Percentiles rank a stretch among this genome's conserved stretches.
These are phyloP conservation scores for Nothocercus nigrocapillus DNA, from an alignment of 2,113 vertebrate species.

Conservation along the genomic window DNA sequence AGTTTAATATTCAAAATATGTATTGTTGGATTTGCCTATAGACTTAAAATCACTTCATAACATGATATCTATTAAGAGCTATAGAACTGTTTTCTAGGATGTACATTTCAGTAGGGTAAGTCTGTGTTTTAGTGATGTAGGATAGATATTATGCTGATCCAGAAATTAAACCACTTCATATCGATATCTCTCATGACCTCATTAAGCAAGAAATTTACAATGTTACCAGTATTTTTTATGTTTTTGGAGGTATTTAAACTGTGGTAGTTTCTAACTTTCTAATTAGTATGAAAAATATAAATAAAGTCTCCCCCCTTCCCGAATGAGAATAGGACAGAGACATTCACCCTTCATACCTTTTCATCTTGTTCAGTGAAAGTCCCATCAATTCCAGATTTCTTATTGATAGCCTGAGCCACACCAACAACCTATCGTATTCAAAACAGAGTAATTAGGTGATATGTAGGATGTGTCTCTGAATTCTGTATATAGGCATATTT, in stretches of 20 bases:
- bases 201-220: background rate
- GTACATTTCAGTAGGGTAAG: background rate
- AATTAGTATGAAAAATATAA: background rate
- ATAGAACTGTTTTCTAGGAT: background rate
- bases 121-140: background rate
- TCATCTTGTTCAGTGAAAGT: constrained; percentile 97
- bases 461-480: background rate
- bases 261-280: background rate
- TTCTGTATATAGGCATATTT: background rate
- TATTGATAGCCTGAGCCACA: constrained; percentile 98
- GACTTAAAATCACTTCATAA: background rate
- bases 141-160: background rate
- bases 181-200: background rate
- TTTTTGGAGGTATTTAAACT: background rate
- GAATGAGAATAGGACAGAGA: background rate
- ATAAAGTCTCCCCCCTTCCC: background rate
- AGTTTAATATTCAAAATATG: background rate
- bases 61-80: background rate
- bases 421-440: constrained; percentile 89
- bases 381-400: constrained; percentile 88
- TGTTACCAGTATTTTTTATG: background rate
- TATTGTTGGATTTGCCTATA: background rate
- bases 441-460: background rate
- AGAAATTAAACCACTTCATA: background rate
- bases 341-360: constrained; percentile 80